Conservation (phyloP, 2,797 vertebrate species). For the Macrochelys suwanniensis region DNA sequence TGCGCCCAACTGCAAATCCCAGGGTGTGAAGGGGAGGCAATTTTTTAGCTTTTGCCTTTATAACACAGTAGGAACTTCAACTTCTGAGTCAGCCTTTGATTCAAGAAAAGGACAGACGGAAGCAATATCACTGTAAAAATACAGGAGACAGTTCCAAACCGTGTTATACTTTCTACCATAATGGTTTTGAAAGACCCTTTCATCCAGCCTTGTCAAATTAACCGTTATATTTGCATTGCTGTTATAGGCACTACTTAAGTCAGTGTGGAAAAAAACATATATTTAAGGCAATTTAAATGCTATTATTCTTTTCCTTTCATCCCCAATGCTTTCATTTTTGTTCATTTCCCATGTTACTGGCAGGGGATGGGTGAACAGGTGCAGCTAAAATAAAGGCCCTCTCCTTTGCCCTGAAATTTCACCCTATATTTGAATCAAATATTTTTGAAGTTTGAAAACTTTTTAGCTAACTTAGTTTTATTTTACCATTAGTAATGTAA, state of each 20-base stretch:
- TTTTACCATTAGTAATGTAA: neutral
- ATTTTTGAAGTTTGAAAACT: rapidly evolving
- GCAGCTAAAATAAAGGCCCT: rapidly evolving
- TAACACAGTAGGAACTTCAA: neutral
- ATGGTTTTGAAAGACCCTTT: conserved; percentile 70
- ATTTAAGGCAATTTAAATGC: conserved; percentile 18
- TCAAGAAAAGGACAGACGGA: conserved; percentile 3
- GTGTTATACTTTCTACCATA: neutral
- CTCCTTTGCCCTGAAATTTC: neutral
- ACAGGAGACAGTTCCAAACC: conserved; percentile 42
- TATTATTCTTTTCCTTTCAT: conserved; percentile 29
- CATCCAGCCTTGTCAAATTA: conserved; percentile 68
- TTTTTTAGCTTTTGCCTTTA: neutral
- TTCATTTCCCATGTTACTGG: neutral
- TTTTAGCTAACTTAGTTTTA: neutral
- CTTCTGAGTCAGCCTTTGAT: conserved; percentile 28
- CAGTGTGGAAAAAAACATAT: conserved; percentile 29
- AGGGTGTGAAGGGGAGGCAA: neutral
- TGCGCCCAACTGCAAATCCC: neutral
- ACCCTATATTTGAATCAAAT: neutral
- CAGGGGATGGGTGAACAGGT: neutral
- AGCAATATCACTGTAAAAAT: conserved; percentile 42
- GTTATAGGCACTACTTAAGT: conserved; percentile 10
- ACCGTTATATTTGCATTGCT: conserved; percentile 69
- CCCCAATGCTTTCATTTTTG: neutral